Conservation (phyloP, 2,113 vertebrate species). For the Oryzias curvinotus region DNA sequence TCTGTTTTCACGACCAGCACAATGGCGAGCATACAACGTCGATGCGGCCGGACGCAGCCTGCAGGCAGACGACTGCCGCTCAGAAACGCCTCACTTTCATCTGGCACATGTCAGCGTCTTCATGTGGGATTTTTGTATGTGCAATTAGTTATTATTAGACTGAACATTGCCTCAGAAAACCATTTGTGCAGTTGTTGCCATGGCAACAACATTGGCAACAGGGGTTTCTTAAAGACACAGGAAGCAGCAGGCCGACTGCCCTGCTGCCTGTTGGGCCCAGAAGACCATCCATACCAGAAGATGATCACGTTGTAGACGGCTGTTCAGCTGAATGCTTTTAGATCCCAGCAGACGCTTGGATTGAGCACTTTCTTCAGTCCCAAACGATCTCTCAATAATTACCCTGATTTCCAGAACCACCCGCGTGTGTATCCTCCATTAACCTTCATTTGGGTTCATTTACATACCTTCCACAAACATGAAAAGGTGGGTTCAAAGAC, state of each 20-base stretch:
- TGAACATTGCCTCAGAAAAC: slow-evolving; percentile 82
- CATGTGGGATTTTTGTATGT: slow-evolving; percentile 75
- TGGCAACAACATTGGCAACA: slow-evolving; percentile 86
- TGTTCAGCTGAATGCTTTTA: neutral
- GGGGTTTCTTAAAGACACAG: slow-evolving; percentile 82
- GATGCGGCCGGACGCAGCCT: slow-evolving; percentile 23
- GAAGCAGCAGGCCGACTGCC: slow-evolving; percentile 14
- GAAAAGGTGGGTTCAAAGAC: too few species aligned
- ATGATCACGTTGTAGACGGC: neutral
- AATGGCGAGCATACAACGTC: neutral
- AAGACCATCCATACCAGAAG: slow-evolving; percentile 23
- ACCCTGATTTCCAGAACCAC: too few species aligned
- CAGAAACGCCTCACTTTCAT: slow-evolving; percentile 49
- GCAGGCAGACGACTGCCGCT: neutral
- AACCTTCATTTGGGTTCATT: too few species aligned
- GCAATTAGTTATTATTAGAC: slow-evolving; percentile 91
- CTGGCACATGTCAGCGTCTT: slow-evolving; percentile 55
- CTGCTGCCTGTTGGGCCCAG: slow-evolving; percentile 43
- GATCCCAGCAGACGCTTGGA: too few species aligned
- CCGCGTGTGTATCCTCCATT: too few species aligned
- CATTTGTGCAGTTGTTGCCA: slow-evolving; percentile 87
- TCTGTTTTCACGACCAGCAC: too few species aligned
- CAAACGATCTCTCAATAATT: too few species aligned
- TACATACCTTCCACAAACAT: too few species aligned
- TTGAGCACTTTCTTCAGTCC: too few species aligned